Conservation (phyloP, 1,140 invertebrate genomes). For the Polypedilum vanderplanki region DNA sequence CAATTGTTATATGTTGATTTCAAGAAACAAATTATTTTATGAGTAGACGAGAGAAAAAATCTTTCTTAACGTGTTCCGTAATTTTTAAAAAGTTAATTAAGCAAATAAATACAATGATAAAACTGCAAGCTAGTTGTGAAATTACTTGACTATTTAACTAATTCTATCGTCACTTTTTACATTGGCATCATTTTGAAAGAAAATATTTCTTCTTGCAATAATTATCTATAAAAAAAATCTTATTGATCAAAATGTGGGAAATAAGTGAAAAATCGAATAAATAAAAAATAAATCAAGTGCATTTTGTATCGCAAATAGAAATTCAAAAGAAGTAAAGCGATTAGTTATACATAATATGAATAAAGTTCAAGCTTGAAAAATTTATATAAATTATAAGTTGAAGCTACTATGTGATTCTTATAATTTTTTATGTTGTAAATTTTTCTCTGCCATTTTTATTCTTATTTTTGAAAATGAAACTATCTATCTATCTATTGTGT, state of each 20-base stretch:
- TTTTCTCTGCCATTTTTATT: not conserved
- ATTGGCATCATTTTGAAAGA: not conserved
- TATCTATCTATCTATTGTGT: not conserved
- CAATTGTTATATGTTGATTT: not conserved
- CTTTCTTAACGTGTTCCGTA: not conserved
- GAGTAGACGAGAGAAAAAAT: not conserved
- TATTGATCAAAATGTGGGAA: not conserved
- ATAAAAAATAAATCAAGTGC: conserved; percentile 15
- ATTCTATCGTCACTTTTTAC: not conserved
- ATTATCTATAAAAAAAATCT: not conserved
- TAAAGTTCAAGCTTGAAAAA: not conserved
- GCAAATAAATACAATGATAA: not conserved
- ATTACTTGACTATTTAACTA: not conserved
- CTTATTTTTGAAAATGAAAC: not conserved
- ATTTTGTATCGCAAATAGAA: not conserved
- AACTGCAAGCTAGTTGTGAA: not conserved
- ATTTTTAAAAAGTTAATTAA: not conserved
- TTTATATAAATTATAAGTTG: not conserved
- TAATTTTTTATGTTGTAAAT: not conserved
- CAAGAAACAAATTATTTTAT: not conserved
- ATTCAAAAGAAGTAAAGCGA: not conserved
- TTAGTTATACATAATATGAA: not conserved
- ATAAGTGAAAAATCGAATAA: no score
- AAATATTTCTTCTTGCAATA: not conserved
- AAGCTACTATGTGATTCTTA: not conserved